Evolutionary conservation across 2,888 invertebrate genomes (phyloP).

Genomic region (Leptura quadrifasciata): DNA sequence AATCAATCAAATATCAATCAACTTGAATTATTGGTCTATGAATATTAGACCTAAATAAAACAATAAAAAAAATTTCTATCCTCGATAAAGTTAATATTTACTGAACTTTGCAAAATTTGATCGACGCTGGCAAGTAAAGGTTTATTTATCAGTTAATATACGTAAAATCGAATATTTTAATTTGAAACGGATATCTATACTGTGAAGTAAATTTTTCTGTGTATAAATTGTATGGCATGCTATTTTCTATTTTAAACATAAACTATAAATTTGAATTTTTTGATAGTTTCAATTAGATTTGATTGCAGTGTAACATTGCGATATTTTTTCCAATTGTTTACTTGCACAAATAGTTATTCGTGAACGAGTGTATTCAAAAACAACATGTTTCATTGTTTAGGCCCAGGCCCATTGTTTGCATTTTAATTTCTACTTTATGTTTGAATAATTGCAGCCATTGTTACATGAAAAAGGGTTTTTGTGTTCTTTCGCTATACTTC

Average conservation of each 20-base stretch:
- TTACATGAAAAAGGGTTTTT: background rate
- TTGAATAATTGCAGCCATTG: constrained; percentile 3
- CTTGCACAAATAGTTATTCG: background rate
- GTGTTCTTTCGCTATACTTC: background rate
- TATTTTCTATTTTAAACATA: too few species aligned
- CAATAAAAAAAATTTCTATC: background rate
- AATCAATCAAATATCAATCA: background rate
- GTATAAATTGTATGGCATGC: too few species aligned
- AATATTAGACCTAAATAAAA: background rate
- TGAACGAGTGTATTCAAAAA: background rate
- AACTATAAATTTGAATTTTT: too few species aligned
- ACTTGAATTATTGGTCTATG: background rate
- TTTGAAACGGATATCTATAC: background rate
- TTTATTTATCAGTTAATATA: background rate
- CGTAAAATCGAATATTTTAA: background rate
- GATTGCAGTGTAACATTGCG: background rate
- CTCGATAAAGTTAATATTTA: background rate
- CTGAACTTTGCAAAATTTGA: background rate
- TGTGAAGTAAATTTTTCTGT: background rate
- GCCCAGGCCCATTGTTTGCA: background rate
- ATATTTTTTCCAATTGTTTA: background rate
- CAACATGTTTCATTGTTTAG: background rate
- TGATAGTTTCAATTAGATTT: too few species aligned
- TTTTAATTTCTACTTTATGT: background rate
- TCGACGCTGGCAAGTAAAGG: background rate